phyloP scores from a whole-genome alignment of 2,797 vertebrate genomes.

The Neosalanx taihuensis region DNA sequence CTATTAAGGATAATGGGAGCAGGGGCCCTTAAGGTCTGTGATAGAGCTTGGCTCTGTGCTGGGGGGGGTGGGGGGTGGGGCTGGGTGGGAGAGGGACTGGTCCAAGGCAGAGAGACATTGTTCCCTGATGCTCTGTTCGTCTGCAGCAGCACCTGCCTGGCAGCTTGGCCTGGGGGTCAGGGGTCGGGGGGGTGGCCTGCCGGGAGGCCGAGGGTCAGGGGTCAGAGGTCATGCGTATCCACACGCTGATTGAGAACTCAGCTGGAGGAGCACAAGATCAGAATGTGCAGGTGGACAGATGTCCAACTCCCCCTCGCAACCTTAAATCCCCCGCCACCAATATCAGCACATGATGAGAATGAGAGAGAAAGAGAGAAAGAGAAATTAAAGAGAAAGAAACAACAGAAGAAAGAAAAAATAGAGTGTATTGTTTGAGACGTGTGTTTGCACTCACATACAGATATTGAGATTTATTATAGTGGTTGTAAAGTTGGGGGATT shows the following conservation, averaged over 20 bases:
- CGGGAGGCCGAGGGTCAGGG: constrained; percentile 50
- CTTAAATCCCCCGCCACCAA: not conserved
- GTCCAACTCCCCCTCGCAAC: not conserved
- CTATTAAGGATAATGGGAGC: constrained; percentile 65
- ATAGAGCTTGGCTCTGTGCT: constrained; percentile 56
- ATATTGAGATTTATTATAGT: not conserved
- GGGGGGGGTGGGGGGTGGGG: not conserved
- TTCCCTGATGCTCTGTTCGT: constrained; percentile 50
- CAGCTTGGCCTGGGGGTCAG: constrained; percentile 23
- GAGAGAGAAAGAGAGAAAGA: not conserved
- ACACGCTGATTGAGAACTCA: constrained; percentile 64
- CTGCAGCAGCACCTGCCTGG: constrained; percentile 64
- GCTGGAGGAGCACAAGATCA: constrained; percentile 56
- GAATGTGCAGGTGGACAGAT: constrained; percentile 49
- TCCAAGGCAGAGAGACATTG: constrained; percentile 46
- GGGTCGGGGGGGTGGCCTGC: constrained; percentile 52
- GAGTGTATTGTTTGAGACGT: not conserved
- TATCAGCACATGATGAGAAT: not conserved
- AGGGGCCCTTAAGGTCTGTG: constrained; percentile 51
- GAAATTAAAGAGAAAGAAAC: no score
- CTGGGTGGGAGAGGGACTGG: not conserved
- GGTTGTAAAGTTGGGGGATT: constrained; percentile 9
- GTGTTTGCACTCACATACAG: not conserved
- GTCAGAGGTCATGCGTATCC: constrained; percentile 65
- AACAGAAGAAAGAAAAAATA: not conserved